Conservation (phyloP, 2,113 vertebrate species). For the Hypocryptadius cinnamomeus region DNA sequence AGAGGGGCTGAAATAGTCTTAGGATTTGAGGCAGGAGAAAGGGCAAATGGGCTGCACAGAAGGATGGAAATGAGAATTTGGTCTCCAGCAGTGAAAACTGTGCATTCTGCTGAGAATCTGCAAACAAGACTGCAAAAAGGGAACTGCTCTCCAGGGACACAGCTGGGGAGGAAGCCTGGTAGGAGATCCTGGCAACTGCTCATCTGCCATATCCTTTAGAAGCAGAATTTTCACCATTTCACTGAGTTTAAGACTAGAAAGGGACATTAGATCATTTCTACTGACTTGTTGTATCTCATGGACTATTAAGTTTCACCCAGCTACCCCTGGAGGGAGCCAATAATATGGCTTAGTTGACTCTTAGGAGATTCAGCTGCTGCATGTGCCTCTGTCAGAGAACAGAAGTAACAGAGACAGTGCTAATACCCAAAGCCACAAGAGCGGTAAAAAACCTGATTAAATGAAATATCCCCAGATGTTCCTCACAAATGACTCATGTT, state of each 20-base stretch:
- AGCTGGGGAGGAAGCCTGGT: not conserved
- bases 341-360: conserved; percentile 10
- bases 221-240: conserved; percentile 34
- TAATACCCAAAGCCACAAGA: not conserved
- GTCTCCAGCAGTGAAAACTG: not conserved
- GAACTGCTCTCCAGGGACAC: not conserved
- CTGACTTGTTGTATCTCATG: conserved; percentile 43
- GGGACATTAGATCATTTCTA: conserved; percentile 48
- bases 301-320: conserved; percentile 40
- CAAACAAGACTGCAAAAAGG: not conserved
- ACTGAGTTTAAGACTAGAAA: conserved; percentile 38
- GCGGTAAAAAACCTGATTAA: conserved; percentile 17
- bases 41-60: not conserved
- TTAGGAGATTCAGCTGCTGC: not conserved
- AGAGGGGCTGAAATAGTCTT: not conserved
- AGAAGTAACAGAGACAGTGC: not conserved
- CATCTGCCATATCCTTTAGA: conserved; percentile 5
- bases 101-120: not conserved
- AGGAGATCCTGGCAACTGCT: conserved; percentile 18
- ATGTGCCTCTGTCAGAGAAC: not conserved
- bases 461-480: not conserved
- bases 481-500: not conserved
- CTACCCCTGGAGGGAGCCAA: conserved; percentile 31
- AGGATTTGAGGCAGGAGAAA: not conserved
- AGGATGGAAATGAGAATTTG: not conserved